A percentile compares a stretch with the other conserved stretches of the same genome.
These are phyloP conservation scores for Podarcis siculus DNA, from an alignment of 2,797 vertebrate genomes.

Conservation along the genomic window DNA sequence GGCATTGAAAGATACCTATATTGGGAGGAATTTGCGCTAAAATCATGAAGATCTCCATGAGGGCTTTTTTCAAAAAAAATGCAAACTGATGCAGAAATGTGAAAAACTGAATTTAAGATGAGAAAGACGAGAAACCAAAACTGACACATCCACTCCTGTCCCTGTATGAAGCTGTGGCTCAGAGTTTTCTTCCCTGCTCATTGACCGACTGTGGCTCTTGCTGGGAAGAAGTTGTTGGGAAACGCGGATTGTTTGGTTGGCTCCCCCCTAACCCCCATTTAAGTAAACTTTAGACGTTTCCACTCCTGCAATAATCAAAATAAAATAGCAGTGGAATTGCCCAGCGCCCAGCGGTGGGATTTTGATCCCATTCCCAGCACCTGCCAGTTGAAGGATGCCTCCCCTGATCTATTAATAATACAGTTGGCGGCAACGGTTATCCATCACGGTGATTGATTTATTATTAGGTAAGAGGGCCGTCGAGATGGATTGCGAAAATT, in stretches of 20 bases:
- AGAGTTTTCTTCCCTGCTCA: rapidly evolving
- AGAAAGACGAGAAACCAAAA: too few species aligned
- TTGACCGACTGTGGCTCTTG: not conserved
- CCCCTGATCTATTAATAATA: conserved; percentile 22
- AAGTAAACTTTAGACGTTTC: conserved; percentile 21
- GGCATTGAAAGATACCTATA: too few species aligned
- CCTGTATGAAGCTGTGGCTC: not conserved
- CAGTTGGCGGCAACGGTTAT: conserved; percentile 4
- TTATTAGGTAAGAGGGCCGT: conserved; percentile 21
- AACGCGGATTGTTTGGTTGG: not conserved
- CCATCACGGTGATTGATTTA: conserved; percentile 30
- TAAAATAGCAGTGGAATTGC: conserved; percentile 10
- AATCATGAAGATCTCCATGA: too few species aligned
- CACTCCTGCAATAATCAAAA: not conserved
- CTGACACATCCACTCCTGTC: too few species aligned
- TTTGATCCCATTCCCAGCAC: not conserved
- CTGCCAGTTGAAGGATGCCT: conserved; percentile 7
- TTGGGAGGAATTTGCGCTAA: too few species aligned
- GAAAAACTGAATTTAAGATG: too few species aligned
- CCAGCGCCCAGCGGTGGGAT: not conserved
- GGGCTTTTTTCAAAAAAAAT: too few species aligned
- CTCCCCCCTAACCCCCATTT: not conserved
- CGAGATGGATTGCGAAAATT: conserved; percentile 30
- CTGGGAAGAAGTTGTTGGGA: not conserved
- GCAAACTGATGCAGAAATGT: too few species aligned